phyloP scores from a whole-genome alignment of 2,113 vertebrate genomes.

The Semnornis frantzii region DNA sequence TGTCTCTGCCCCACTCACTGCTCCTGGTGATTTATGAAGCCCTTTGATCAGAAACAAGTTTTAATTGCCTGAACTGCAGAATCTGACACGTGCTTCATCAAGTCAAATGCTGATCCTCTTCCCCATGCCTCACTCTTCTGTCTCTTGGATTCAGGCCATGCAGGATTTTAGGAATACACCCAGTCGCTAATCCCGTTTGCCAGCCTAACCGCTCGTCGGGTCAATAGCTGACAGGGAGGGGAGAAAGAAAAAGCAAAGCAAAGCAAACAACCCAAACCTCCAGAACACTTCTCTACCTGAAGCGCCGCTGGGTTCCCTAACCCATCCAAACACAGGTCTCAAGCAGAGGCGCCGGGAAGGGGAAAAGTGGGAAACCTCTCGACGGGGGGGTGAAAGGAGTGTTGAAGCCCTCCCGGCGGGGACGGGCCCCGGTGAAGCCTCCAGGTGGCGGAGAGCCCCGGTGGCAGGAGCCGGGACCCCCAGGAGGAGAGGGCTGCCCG shows the following conservation, averaged over 20 bases:
- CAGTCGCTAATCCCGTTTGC: neutral
- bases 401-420: neutral
- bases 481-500: neutral
- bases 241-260: too few relatives aligned
- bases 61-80: slow-evolving; percentile 58
- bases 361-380: neutral
- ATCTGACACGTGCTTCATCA: slow-evolving; percentile 53
- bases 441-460: accelerated
- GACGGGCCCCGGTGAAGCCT: neutral
- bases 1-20: slow-evolving; percentile 18
- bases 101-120: slow-evolving; percentile 22
- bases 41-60: slow-evolving; percentile 62
- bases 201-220: accelerated
- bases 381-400: neutral
- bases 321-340: neutral
- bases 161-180: neutral
- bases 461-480: neutral
- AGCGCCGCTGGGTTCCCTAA: neutral
- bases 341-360: neutral
- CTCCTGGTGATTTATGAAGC: slow-evolving; percentile 55
- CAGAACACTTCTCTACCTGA: neutral
- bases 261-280: too few relatives aligned
- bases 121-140: neutral
- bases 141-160: neutral
- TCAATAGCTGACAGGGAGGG: neutral